Conservation (phyloP, 2,888 invertebrate species). For the Lottia gigantea region DNA sequence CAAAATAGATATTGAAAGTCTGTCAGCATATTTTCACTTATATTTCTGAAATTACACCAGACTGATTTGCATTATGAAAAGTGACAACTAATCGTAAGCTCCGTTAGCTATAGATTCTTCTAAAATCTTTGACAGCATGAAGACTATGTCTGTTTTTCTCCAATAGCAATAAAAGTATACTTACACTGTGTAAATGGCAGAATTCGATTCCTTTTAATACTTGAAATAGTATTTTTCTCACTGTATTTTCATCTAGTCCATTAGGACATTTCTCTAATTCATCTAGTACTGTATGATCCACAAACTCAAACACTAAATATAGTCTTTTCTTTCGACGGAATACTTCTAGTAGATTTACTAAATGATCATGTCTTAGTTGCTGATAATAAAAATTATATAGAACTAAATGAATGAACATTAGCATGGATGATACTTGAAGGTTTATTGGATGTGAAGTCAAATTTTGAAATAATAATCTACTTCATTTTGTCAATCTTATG, state of each 20-base stretch:
- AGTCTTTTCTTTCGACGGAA: constrained; percentile 85
- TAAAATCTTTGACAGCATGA: too few relatives aligned
- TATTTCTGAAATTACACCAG: too few relatives aligned
- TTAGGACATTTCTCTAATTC: constrained; percentile 81
- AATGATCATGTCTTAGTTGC: constrained; percentile 88
- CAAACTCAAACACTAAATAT: constrained; percentile 88
- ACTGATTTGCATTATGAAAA: too few relatives aligned
- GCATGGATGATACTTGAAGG: too few relatives aligned
- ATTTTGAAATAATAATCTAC: too few relatives aligned
- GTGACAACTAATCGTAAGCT: too few relatives aligned
- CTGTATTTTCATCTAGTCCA: constrained; percentile 79
- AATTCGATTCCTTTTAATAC: constrained; percentile 76
- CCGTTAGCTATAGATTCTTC: too few relatives aligned
- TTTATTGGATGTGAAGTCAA: too few relatives aligned
- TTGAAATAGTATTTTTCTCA: constrained; percentile 83
- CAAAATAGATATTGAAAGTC: too few relatives aligned
- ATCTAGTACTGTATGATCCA: constrained; percentile 86
- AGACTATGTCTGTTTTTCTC: too few relatives aligned
- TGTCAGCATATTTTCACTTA: too few relatives aligned
- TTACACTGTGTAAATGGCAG: constrained; percentile 86
- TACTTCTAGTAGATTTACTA: constrained; percentile 89
- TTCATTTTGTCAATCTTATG: too few relatives aligned
- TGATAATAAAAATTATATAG: constrained; percentile 64
- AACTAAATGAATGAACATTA: not conserved
- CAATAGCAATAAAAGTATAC: constrained; percentile 47